Evolutionary conservation across 1,140 invertebrate species (phyloP), one percentile per base, ranked within the genome.

Genomic region (Megathymus violae): DNA sequence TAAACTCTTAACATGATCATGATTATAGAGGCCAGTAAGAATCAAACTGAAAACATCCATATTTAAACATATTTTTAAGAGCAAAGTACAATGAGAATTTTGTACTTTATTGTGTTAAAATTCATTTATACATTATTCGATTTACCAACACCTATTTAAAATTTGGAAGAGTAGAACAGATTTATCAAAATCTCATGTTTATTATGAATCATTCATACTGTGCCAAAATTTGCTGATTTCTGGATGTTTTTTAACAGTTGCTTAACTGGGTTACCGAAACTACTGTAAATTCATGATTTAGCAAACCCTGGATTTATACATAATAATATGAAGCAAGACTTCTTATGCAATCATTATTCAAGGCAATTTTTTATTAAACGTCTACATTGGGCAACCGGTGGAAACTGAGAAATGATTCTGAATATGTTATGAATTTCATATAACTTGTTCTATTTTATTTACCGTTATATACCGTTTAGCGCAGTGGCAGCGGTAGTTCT

Each of bases 291-390:
- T 50, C 14, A 50, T 50, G 47, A 50, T 34, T 50, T 50, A 36
- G 14, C 47, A 50, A 50, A 50, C 47, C 47, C 47, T 50, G 47
- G 27, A 36, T 50, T 50, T 50, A 50, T 50, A 50, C 47, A 50
- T 14, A 27, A 36, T 50, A 50, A 50, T 50, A 50, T 50, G n/a
- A 50, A 50, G 27, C 27, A 50, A 50, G 27, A 14, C 13, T 50
- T 34, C 27, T 34, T 50, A 50, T 17, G 27, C 25, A 50, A 50
- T 50, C 31, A 31, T 50, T 36, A 50, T 48, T 48, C 46, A 48
- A 48, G 46, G 46, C 25, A 11, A 48, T 9, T 31, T 48, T 48
- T 46, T 22, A 46, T 48, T 46, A 22, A 46, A 46, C 17, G 17
- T 22, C 43, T 22, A 46, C 43, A 46, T 46, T 46, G 43, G 16